Evolutionary conservation across 1,140 invertebrate genomes (phyloP).

Genomic region (Drosophila pandora): DNA sequence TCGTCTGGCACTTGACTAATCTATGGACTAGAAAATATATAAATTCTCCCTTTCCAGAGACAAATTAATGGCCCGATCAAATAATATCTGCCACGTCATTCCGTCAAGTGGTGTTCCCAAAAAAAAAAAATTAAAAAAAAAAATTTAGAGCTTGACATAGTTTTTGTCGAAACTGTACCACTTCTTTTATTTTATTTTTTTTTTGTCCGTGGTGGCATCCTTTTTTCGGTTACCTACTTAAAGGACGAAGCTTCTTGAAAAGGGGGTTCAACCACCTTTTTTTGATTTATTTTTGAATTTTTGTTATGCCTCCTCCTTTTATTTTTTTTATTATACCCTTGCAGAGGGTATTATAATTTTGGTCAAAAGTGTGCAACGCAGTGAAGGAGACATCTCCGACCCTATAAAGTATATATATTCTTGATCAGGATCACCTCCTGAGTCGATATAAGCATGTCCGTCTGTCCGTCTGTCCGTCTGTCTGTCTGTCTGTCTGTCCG

Average conservation of each 20-base stretch:
- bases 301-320: background rate
- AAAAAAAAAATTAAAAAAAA: background rate
- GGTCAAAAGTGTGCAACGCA: too few relatives aligned
- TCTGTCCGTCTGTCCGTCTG: too few relatives aligned
- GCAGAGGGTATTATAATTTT: too few relatives aligned
- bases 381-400: too few relatives aligned
- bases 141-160: background rate
- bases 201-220: background rate
- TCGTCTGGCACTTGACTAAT: conserved; percentile 34
- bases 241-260: conserved; percentile 48
- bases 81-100: conserved; percentile 26
- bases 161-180: conserved; percentile 34
- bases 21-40: conserved; percentile 27
- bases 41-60: conserved; percentile 18
- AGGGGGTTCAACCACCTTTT: conserved; percentile 72
- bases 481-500: too few relatives aligned
- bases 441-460: too few relatives aligned
- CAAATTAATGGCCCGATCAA: conserved; percentile 40
- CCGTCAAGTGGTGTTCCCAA: conserved; percentile 30
- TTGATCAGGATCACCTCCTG: too few relatives aligned
- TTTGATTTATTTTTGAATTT: conserved; percentile 31
- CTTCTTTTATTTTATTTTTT: background rate
- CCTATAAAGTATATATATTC: too few relatives aligned
- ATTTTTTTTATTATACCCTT: conserved; percentile 20
- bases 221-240: conserved; percentile 37